Evolutionary conservation across 1,140 invertebrate species (phyloP).

Genomic region (Battus philenor): DNA sequence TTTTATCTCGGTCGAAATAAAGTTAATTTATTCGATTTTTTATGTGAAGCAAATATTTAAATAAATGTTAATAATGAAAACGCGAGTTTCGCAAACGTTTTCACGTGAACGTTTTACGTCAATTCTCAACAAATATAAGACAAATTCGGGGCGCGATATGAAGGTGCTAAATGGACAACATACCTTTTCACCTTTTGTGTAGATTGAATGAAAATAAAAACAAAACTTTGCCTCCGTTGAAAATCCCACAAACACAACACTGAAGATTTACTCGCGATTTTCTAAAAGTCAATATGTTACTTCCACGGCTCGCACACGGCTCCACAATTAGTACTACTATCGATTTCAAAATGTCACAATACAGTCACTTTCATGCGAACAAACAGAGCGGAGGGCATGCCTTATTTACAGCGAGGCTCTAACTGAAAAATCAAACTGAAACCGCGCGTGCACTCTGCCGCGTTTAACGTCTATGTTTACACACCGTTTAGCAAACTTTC

Average conservation of each 20-base stretch:
- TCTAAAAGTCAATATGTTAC: slow-evolving; percentile 29
- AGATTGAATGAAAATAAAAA: slow-evolving; percentile 18
- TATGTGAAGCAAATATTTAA: too few relatives aligned
- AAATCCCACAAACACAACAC: slow-evolving; percentile 62
- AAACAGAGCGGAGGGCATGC: slow-evolving; percentile 29
- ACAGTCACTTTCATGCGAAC: slow-evolving; percentile 53
- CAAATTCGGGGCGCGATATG: slow-evolving; percentile 1
- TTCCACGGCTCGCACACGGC: slow-evolving; percentile 32
- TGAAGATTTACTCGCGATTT: slow-evolving; percentile 28
- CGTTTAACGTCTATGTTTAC: slow-evolving; percentile 28
- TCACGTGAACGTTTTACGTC: too few relatives aligned
- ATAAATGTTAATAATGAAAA: too few relatives aligned
- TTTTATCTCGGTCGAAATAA: too few relatives aligned
- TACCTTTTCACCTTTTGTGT: slow-evolving; percentile 62
- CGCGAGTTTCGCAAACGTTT: too few relatives aligned
- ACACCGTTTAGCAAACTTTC: slow-evolving; percentile 24
- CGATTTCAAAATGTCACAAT: slow-evolving; percentile 57
- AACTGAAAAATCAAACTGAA: slow-evolving; percentile 57
- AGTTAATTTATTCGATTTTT: too few relatives aligned
- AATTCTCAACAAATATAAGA: background rate
- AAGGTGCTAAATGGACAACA: slow-evolving; percentile 20
- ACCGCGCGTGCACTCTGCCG: slow-evolving; percentile 31
- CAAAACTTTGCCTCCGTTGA: slow-evolving; percentile 21
- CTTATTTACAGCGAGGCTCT: slow-evolving; percentile 36
- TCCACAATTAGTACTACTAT: slow-evolving; percentile 35